These are phyloP conservation scores for Epinotia bilunana DNA, from an alignment of 2,888 invertebrate genomes.

Conservation along the genomic window DNA sequence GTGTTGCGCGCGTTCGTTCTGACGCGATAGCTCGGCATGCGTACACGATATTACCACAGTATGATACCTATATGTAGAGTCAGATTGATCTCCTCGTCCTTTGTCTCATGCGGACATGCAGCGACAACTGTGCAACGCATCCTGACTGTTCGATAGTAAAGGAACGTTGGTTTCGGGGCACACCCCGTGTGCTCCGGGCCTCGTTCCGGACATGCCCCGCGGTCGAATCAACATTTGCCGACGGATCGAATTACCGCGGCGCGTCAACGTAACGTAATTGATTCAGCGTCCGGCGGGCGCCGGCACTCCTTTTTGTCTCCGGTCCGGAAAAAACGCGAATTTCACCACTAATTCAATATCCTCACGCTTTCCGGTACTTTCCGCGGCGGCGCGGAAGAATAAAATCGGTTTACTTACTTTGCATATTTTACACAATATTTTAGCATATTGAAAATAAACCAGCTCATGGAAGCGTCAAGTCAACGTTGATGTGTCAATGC, in stretches of 20 bases:
- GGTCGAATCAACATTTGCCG: slow-evolving; percentile 82
- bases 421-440: slow-evolving; percentile 28
- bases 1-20: background rate
- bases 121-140: background rate
- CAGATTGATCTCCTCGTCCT: background rate
- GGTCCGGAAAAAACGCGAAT: slow-evolving; percentile 68
- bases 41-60: background rate
- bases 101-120: background rate
- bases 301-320: slow-evolving; percentile 73
- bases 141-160: background rate
- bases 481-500: background rate
- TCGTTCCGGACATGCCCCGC: slow-evolving; percentile 61
- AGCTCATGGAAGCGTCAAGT: background rate
- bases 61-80: background rate
- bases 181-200: slow-evolving; percentile 44
- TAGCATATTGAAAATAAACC: background rate
- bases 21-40: background rate
- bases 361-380: slow-evolving; percentile 58
- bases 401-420: slow-evolving; percentile 38
- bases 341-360: slow-evolving; percentile 76
- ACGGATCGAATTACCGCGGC: slow-evolving; percentile 79
- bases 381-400: slow-evolving; percentile 39
- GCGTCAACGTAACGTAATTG: slow-evolving; percentile 79
- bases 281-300: slow-evolving; percentile 72
- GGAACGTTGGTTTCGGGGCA: slow-evolving; percentile 25